phyloP scores from a whole-genome alignment of 2,888 invertebrate genomes.

The Aphrophora alni region DNA sequence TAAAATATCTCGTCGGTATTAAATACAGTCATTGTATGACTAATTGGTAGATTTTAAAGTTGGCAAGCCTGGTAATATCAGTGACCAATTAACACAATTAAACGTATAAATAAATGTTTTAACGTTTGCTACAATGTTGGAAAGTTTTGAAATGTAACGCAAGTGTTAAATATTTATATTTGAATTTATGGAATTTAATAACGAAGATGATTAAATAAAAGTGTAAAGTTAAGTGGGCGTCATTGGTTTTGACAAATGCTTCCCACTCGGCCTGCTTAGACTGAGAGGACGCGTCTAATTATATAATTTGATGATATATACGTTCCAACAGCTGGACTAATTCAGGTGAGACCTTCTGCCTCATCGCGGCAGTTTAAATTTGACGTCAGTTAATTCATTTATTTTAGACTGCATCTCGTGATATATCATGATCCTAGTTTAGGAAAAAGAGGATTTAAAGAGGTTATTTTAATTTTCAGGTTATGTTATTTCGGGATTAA shows the following conservation, averaged over 20 bases:
- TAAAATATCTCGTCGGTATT: background rate
- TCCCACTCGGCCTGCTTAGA: background rate
- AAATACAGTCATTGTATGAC: background rate
- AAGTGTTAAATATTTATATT: too few species aligned
- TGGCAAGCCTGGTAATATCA: background rate
- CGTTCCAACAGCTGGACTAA: background rate
- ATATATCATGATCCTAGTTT: background rate
- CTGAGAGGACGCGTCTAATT: background rate
- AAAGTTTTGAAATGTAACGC: too few species aligned
- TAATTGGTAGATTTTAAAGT: background rate
- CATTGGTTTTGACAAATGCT: background rate
- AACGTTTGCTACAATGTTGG: too few species aligned
- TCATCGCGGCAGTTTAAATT: background rate
- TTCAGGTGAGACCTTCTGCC: background rate
- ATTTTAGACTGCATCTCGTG: background rate
- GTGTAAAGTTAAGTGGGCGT: background rate
- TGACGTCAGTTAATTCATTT: background rate
- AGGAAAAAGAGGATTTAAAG: background rate
- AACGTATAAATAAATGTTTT: too few species aligned
- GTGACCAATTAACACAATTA: background rate
- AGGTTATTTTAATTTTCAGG: background rate
- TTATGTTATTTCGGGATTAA: background rate
- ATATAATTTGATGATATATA: background rate
- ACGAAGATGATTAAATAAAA: background rate
- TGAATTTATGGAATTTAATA: too few species aligned